Conservation (phyloP, 2,888 invertebrate genomes). For the Scaptomyza cyrtandrae region DNA sequence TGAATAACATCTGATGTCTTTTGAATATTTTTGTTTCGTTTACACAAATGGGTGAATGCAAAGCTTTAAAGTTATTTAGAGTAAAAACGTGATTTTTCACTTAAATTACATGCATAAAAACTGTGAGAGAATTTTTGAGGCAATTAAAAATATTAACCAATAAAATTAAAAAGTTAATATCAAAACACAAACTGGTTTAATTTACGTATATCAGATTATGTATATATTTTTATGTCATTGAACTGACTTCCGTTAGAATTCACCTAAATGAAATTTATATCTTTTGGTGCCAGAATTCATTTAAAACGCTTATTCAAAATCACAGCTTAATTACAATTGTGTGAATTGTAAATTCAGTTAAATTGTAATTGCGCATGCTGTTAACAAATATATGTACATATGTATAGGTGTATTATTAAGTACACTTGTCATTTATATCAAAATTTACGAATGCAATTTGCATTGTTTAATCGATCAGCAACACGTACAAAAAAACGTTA, state of each 20-base stretch:
- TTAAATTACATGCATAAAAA: not conserved
- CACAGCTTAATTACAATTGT: constrained; percentile 15
- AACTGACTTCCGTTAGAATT: constrained; percentile 48
- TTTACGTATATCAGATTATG: not conserved
- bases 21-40: constrained; percentile 1
- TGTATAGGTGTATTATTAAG: not conserved
- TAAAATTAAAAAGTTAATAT: constrained; percentile 3
- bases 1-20: constrained; percentile 1
- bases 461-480: constrained; percentile 49
- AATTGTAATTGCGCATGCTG: constrained; percentile 5
- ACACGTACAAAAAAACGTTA: constrained; percentile 15
- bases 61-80: too few relatives aligned
- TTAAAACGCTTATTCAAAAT: constrained; percentile 5
- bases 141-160: constrained; percentile 13
- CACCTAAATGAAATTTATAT: constrained; percentile 11
- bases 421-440: constrained; percentile 3
- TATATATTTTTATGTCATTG: constrained; percentile 39
- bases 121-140: not conserved
- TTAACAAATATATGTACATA: constrained; percentile 1
- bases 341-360: constrained; percentile 1
- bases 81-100: too few relatives aligned
- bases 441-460: constrained; percentile 48
- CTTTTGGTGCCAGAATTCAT: constrained; percentile 1
- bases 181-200: constrained; percentile 25
- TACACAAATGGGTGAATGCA: not conserved